Evolutionary conservation across 2,113 vertebrate species (phyloP).

Genomic region (Bubo bubo): DNA sequence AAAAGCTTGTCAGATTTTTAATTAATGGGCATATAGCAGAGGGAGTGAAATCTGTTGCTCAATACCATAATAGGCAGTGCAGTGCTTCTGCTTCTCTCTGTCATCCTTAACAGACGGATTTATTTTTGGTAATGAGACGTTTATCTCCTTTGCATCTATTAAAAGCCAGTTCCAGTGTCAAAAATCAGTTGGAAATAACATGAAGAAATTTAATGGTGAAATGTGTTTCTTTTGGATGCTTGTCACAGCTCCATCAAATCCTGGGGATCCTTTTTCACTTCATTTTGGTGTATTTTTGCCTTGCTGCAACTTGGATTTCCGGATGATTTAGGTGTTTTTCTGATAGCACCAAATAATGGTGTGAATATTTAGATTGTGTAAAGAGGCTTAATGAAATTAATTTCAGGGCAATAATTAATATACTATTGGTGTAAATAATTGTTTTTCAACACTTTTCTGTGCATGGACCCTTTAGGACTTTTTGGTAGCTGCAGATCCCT

Average conservation of each 20-base stretch:
- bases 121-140: slow-evolving; percentile 70
- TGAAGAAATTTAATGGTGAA: not conserved
- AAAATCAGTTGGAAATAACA: slow-evolving; percentile 52
- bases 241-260: not conserved
- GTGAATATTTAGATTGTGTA: not conserved
- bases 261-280: not conserved
- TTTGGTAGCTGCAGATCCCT: not conserved
- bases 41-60: slow-evolving; percentile 52
- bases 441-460: not conserved
- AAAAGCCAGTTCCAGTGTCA: slow-evolving; percentile 36
- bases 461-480: not conserved
- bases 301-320: not conserved
- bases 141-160: slow-evolving; percentile 53
- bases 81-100: slow-evolving; percentile 36
- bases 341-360: not conserved
- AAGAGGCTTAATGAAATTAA: not conserved
- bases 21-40: slow-evolving; percentile 48
- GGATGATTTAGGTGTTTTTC: not conserved
- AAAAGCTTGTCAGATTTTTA: slow-evolving; percentile 48
- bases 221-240: slow-evolving; percentile 10
- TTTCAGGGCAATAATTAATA: not conserved
- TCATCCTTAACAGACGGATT: slow-evolving; percentile 34
- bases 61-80: slow-evolving; percentile 69
- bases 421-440: not conserved
- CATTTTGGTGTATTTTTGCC: not conserved